Conservation (phyloP, 2,113 vertebrate genomes). For the Procavia capensis region DNA sequence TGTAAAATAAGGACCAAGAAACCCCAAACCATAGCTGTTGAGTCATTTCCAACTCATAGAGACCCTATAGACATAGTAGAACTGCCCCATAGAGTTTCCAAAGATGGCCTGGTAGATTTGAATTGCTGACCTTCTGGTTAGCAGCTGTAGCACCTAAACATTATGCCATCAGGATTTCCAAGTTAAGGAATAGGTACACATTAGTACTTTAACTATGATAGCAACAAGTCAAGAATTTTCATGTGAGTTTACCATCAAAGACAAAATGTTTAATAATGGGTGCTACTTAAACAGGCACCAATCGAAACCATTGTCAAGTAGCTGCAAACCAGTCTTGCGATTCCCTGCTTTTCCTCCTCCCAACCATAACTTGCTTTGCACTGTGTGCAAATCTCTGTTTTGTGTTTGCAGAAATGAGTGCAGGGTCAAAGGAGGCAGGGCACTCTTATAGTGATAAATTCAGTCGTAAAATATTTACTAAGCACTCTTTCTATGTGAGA, state of each 20-base stretch:
- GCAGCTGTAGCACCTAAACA: no score
- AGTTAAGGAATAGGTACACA: no score
- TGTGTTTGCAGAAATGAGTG: neutral
- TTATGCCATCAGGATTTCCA: no score
- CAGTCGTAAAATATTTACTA: constrained; percentile 1
- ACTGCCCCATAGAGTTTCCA: no score
- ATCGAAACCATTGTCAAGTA: neutral
- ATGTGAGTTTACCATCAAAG: neutral
- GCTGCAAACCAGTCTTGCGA: neutral
- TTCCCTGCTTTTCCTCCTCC: neutral
- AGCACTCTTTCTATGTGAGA: neutral
- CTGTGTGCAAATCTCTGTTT: neutral
- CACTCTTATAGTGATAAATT: constrained; percentile 21
- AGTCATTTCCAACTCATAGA: no score
- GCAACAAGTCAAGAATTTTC: neutral
- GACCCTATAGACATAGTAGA: no score
- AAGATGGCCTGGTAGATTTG: no score
- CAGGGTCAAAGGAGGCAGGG: neutral
- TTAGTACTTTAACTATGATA: neutral
- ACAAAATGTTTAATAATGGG: neutral
- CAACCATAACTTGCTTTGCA: neutral
- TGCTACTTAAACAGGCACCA: neutral
- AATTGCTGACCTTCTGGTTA: no score
- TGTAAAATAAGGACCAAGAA: no score
- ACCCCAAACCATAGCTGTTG: no score